These are phyloP conservation scores for Iguana delicatissima DNA, from an alignment of 2,797 vertebrate genomes.

Conservation along the genomic window DNA sequence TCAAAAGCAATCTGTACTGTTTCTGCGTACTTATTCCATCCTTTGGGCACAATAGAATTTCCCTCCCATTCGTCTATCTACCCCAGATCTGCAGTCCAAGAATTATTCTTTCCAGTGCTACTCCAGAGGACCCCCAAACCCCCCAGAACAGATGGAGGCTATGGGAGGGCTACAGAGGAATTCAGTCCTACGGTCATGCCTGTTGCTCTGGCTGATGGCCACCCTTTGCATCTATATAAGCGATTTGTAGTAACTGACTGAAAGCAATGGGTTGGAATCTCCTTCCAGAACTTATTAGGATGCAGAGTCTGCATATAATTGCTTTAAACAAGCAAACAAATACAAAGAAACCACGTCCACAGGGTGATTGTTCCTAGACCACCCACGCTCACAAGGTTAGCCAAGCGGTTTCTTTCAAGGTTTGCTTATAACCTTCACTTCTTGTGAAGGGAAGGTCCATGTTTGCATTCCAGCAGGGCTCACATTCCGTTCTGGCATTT, in stretches of 20 bases:
- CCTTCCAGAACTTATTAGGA: neutral
- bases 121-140: too few species aligned
- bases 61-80: too few species aligned
- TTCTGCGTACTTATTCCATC: neutral
- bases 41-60: too few species aligned
- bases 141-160: too few species aligned
- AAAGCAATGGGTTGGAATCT: neutral
- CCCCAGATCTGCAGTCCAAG: too few species aligned
- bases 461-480: neutral
- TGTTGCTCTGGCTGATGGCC: too few species aligned
- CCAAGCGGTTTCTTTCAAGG: neutral
- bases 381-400: neutral
- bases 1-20: neutral
- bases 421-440: neutral
- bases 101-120: too few species aligned
- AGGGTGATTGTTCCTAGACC: neutral
- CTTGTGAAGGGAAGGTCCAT: too few species aligned
- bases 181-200: too few species aligned
- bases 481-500: neutral
- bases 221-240: neutral
- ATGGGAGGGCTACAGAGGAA: too few species aligned
- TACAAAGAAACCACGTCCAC: too few species aligned
- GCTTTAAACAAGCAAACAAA: too few species aligned
- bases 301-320: neutral
- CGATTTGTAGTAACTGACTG: neutral